A percentile compares a stretch with the other conserved stretches of the same genome.
Evolutionary conservation across 2,888 invertebrate genomes (phyloP).

Genomic region (Agonopterix subpropinquella): DNA sequence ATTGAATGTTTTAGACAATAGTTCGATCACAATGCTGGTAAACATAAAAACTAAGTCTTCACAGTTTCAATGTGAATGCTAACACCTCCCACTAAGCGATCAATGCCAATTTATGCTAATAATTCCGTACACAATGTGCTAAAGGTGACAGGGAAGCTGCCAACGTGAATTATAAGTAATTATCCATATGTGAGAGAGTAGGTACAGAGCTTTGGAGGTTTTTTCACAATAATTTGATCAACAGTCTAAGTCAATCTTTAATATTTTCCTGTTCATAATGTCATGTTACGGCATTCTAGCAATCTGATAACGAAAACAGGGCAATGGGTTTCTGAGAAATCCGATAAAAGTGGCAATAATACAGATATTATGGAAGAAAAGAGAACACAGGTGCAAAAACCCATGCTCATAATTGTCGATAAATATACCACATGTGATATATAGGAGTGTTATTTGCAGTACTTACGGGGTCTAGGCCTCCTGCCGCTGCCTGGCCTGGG

Average conservation of each 20-base stretch:
- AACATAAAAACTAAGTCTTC: conserved; percentile 14
- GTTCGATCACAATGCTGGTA: too few relatives aligned
- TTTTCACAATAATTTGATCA: too few relatives aligned
- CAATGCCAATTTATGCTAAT: conserved; percentile 42
- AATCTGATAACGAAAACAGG: too few relatives aligned
- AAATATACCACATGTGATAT: conserved; percentile 1
- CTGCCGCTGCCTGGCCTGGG: conserved; percentile 71
- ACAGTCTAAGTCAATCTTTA: too few relatives aligned
- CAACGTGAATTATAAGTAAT: too few relatives aligned
- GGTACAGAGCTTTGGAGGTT: too few relatives aligned
- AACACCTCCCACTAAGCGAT: conserved; percentile 24
- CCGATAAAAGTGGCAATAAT: neutral
- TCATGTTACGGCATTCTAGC: conserved; percentile 5
- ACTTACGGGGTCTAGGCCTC: conserved; percentile 81
- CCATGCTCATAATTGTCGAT: neutral
- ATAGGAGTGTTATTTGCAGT: conserved; percentile 9
- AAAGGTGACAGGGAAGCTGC: conserved; percentile 18
- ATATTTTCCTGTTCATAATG: too few relatives aligned
- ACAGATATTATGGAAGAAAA: neutral
- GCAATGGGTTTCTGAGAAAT: neutral
- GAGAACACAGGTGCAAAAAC: neutral
- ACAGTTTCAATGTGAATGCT: conserved; percentile 15
- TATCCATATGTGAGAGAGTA: too few relatives aligned
- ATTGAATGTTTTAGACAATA: too few relatives aligned
- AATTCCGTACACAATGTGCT: conserved; percentile 29